phyloP scores from a whole-genome alignment of 2,888 invertebrate species.

The Ornithoptera alexandrae region DNA sequence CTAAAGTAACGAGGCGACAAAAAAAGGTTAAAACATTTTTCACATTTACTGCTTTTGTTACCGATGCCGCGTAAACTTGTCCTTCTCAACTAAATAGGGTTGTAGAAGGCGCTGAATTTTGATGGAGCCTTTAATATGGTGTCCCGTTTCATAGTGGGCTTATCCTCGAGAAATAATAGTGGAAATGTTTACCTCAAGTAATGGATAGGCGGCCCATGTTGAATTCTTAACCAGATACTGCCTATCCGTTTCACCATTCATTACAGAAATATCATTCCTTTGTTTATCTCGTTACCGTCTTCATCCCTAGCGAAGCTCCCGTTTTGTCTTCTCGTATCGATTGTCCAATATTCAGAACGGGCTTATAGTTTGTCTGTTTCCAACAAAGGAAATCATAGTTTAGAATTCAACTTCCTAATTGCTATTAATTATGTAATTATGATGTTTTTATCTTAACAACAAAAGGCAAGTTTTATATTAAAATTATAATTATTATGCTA shows the following conservation, averaged over 20 bases:
- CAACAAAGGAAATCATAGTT: too few species aligned
- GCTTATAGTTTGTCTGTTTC: too few species aligned
- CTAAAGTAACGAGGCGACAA: too few species aligned
- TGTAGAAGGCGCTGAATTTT: slow-evolving; percentile 68
- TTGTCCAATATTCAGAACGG: neutral
- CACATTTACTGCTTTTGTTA: neutral
- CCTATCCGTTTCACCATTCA: slow-evolving; percentile 29
- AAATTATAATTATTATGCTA: too few species aligned
- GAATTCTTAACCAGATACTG: slow-evolving; percentile 25
- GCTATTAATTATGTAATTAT: too few species aligned
- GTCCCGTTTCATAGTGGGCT: slow-evolving; percentile 75
- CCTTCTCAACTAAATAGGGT: slow-evolving; percentile 68
- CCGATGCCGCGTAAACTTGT: slow-evolving; percentile 49
- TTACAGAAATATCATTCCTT: slow-evolving; percentile 21
- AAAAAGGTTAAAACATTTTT: too few species aligned
- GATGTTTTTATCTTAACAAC: too few species aligned
- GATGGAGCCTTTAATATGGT: slow-evolving; percentile 72
- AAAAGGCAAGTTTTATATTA: too few species aligned
- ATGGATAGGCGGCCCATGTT: slow-evolving; percentile 30
- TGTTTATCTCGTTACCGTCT: slow-evolving; percentile 26
- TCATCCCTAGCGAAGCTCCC: neutral
- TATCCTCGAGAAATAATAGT: slow-evolving; percentile 68
- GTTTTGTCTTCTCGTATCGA: neutral
- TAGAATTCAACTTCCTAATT: too few species aligned
- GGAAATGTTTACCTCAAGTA: slow-evolving; percentile 44